Evolutionary conservation across 2,797 vertebrate species (phyloP), one percentile per base, ranked within the genome.

Genomic region (Aldrovandia affinis): DNA sequence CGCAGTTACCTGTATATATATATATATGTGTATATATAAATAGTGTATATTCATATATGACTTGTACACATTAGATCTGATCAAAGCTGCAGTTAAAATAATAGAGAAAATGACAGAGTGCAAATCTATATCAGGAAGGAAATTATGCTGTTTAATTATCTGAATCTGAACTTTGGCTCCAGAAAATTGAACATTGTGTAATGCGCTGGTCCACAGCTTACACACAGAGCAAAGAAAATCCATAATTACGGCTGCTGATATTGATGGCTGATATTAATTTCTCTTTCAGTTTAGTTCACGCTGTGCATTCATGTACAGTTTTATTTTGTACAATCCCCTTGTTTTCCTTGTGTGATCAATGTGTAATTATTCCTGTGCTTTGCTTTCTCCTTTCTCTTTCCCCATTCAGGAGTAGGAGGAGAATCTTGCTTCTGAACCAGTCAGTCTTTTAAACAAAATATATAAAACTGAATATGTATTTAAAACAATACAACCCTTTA

Each of bases 211-310:
- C 36, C 30, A 42, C 30, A 39, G 68, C 33, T 39, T 73, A 20
- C 5, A 39, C 1, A 39, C 68, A 73, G 14, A 73, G 18, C 20
- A 50, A 50, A 50, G 20, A 12, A 73, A 39, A 73, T 73, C 68
- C 36, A 73, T 73, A 73, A 73, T 73, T 73, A 73, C 18, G 15
- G 68, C 36, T 39, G 68, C 68, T 73, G 68, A n/a, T n/a, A n/a
- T n/a, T n/a, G n/a, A n/a, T n/a, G n/a, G n/a, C n/a, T n/a, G 47
- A 73, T 73, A 73, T 73, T 36, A 39, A 73, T 39, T 73, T 30
- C 36, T 73, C 36, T 73, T 5, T 73, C 18, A 42, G 36, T 33
- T 73, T 20, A 22, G 36, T 73, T 73, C 33, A 73, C 36, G 36
- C 18, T 50, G 47, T 50, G 47, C 47, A 50, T 5, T 50, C 6